Conservation (phyloP, 1,140 invertebrate species). For the Drosophila yakuba region DNA sequence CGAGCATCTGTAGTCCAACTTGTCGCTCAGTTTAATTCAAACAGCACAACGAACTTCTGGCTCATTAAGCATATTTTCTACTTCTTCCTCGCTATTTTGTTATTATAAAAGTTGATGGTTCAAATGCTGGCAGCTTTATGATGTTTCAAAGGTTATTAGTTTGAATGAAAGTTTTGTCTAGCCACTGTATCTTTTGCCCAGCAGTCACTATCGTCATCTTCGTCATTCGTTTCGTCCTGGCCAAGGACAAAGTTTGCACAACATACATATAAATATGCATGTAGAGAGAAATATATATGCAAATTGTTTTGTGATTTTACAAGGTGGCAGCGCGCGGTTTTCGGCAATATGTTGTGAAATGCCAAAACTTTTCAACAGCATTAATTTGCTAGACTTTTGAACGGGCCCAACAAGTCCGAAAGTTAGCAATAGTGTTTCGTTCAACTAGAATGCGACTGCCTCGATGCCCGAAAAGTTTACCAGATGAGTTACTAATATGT, state of each 20-base stretch:
- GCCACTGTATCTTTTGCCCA: conserved; percentile 33
- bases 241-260: conserved; percentile 39
- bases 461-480: conserved; percentile 19
- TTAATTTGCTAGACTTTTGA: conserved; percentile 12
- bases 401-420: conserved; percentile 6
- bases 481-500: conserved; percentile 42
- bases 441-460: conserved; percentile 6
- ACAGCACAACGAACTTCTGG: conserved; percentile 31
- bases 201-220: conserved; percentile 13
- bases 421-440: conserved; percentile 10
- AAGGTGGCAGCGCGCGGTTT: conserved; percentile 7
- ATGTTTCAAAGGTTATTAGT: conserved; percentile 50
- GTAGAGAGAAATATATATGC: conserved; percentile 19
- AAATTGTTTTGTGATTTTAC: conserved; percentile 45
- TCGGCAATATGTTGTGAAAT: conserved; percentile 34
- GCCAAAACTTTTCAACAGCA: conserved; percentile 23
- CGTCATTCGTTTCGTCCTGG: conserved; percentile 8
- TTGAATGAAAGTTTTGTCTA: conserved; percentile 39
- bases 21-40: conserved; percentile 32
- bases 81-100: conserved; percentile 17
- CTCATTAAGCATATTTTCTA: conserved; percentile 48
- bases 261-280: neutral
- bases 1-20: conserved; percentile 20
- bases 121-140: conserved; percentile 35
- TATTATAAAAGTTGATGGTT: conserved; percentile 40